phyloP scores from a whole-genome alignment of 2,113 vertebrate genomes.

The Lasiurus cinereus region DNA sequence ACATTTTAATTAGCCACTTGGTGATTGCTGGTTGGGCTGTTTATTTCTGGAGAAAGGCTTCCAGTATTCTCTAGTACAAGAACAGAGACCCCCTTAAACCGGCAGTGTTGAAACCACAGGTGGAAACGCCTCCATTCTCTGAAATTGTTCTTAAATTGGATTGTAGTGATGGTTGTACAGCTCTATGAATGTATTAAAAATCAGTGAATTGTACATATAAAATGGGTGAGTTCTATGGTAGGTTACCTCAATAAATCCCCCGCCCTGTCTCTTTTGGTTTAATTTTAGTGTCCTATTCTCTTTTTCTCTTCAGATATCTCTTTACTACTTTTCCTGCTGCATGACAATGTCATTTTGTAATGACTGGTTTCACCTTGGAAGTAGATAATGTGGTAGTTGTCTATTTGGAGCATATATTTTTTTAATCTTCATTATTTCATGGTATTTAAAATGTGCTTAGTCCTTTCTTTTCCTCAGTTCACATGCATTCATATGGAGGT shows the following conservation, averaged over 20 bases:
- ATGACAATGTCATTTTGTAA: not conserved
- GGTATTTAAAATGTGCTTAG: constrained; percentile 13
- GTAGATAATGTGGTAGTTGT: not conserved
- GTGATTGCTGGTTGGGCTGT: not conserved
- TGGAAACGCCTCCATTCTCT: not conserved
- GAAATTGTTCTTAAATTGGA: constrained; percentile 14
- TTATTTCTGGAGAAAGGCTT: not conserved
- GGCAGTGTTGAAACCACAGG: not conserved
- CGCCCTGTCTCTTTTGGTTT: not conserved
- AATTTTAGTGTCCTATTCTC: not conserved
- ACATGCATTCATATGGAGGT: not conserved
- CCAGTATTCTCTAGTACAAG: not conserved
- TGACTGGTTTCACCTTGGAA: not conserved
- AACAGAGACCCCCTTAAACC: not conserved
- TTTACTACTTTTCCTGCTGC: not conserved
- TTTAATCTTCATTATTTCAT: not conserved
- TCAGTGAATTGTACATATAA: not conserved
- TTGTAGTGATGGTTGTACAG: not conserved
- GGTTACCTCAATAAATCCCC: not conserved
- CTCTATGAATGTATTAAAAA: not conserved
- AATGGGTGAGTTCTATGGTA: not conserved
- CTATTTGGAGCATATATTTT: not conserved
- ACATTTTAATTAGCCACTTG: not conserved
- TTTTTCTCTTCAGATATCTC: not conserved
- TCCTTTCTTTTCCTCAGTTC: not conserved